These are phyloP conservation scores for Eupithecia abbreviata DNA, from an alignment of 2,888 invertebrate genomes.

Conservation along the genomic window DNA sequence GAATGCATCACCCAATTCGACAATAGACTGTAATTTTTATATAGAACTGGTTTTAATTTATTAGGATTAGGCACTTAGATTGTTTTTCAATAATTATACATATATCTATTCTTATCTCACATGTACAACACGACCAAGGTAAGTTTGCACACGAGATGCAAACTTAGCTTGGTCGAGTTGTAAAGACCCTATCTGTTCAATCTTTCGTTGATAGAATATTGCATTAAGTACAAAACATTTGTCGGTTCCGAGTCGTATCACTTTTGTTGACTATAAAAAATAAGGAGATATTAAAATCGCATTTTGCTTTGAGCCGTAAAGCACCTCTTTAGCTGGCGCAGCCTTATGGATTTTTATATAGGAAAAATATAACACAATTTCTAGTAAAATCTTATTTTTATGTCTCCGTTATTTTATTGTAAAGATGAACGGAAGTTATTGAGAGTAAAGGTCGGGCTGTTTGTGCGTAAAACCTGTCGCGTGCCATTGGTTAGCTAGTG, in stretches of 20 bases:
- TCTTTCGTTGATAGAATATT: constrained; percentile 9
- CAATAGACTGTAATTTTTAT: neutral
- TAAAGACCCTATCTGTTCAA: neutral
- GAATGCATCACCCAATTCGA: neutral
- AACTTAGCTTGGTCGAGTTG: too few relatives aligned
- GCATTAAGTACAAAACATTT: neutral
- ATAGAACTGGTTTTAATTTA: neutral
- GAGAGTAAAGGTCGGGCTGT: constrained; percentile 42
- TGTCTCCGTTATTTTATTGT: constrained; percentile 47
- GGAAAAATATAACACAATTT: neutral
- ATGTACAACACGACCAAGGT: too few relatives aligned
- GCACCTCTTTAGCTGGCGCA: constrained; percentile 18
- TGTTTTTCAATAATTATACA: neutral
- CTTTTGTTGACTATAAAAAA: constrained; percentile 18
- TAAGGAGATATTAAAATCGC: constrained; percentile 31
- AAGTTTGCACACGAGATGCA: too few relatives aligned
- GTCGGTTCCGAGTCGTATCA: constrained; percentile 10
- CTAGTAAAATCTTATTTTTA: constrained; percentile 25
- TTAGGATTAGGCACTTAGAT: neutral
- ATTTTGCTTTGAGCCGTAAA: neutral
- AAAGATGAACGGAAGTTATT: constrained; percentile 38
- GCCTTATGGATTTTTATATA: constrained; percentile 20
- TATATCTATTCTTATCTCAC: neutral
- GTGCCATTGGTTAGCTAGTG: constrained; percentile 72
- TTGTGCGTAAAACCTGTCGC: constrained; percentile 47